Conservation (phyloP, 1,140 invertebrate species). For the Parapsyche elsis region DNA sequence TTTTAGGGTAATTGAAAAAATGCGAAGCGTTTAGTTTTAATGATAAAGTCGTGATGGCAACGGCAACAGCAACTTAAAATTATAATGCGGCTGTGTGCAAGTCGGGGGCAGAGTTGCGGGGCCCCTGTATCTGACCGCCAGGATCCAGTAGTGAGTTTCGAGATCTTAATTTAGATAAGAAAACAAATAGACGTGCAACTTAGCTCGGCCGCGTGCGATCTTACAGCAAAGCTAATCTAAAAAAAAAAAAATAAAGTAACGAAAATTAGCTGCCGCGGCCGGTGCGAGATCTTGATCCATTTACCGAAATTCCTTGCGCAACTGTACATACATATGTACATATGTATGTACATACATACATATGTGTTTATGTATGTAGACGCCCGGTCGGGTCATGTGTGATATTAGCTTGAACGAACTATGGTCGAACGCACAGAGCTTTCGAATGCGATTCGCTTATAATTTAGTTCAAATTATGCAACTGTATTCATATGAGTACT, state of each 20-base stretch:
- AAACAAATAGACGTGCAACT: slow-evolving; percentile 47
- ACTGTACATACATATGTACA: background rate
- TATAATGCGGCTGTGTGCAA: slow-evolving; percentile 8
- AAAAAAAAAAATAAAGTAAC: slow-evolving; percentile 2
- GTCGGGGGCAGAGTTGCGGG: slow-evolving; percentile 5
- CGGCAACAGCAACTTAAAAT: slow-evolving; percentile 35
- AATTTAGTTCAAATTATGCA: no score
- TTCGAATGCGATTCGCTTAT: no score
- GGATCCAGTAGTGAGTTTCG: slow-evolving; percentile 16
- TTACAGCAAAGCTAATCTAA: background rate
- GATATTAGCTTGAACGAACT: no score
- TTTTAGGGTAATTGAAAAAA: slow-evolving; percentile 50
- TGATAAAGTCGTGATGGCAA: slow-evolving; percentile 47
- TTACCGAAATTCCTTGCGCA: slow-evolving; percentile 25
- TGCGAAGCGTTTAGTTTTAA: slow-evolving; percentile 49
- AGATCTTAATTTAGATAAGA: slow-evolving; percentile 53
- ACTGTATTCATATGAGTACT: no score
- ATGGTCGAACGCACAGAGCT: no score
- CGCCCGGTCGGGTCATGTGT: no score
- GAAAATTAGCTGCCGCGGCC: background rate
- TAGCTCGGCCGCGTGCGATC: slow-evolving; percentile 17
- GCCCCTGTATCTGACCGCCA: slow-evolving; percentile 7
- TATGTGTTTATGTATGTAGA: background rate
- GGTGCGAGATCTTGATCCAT: slow-evolving; percentile 24
- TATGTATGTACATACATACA: background rate